Evolutionary conservation across 2,888 invertebrate species (phyloP).

Genomic region (Stomorhina lunata): DNA sequence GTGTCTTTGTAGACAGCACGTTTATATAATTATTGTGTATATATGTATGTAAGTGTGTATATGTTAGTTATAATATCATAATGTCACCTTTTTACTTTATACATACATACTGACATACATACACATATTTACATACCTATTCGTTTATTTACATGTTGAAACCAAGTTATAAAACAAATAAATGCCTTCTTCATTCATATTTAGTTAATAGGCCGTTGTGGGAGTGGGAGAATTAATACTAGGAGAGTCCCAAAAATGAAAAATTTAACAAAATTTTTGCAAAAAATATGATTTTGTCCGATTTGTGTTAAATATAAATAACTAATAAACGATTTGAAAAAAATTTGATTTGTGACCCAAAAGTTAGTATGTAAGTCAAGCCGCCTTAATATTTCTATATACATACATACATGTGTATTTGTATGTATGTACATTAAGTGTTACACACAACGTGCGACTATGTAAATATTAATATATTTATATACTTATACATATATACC

Average conservation of each 20-base stretch:
- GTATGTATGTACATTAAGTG: conserved; percentile 16
- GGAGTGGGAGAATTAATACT: too few relatives aligned
- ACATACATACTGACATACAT: not conserved
- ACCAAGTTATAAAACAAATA: conserved; percentile 12
- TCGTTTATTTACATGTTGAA: not conserved
- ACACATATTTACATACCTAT: not conserved
- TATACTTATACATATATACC: too few relatives aligned
- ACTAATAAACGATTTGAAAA: too few relatives aligned
- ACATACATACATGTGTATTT: not conserved
- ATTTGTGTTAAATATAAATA: too few relatives aligned
- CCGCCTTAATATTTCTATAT: conserved; percentile 12
- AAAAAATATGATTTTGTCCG: too few relatives aligned
- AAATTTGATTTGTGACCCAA: too few relatives aligned
- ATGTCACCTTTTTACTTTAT: conserved; percentile 33
- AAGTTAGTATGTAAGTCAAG: not conserved
- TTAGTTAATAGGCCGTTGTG: too few relatives aligned
- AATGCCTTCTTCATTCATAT: conserved; percentile 5
- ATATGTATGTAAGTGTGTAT: not conserved
- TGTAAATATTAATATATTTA: too few relatives aligned
- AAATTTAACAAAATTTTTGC: too few relatives aligned
- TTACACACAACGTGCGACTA: too few relatives aligned
- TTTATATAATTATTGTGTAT: conserved; percentile 43
- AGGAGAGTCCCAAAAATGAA: too few relatives aligned
- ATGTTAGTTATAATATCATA: conserved; percentile 35
- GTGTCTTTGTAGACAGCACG: conserved; percentile 3